These are phyloP conservation scores for Neosalanx taihuensis DNA, from an alignment of 2,797 vertebrate genomes.

Conservation along the genomic window DNA sequence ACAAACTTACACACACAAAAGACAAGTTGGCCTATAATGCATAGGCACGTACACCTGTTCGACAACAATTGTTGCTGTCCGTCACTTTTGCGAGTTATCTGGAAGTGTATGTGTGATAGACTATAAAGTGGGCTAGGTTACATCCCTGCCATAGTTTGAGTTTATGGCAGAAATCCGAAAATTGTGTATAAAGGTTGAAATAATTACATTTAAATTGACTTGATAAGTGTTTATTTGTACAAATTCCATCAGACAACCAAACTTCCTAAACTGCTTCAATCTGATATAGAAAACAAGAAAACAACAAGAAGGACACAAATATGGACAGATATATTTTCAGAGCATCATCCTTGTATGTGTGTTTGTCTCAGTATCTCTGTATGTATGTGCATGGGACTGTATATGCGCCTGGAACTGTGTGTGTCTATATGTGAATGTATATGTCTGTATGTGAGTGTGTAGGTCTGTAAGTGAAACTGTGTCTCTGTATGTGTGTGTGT, in stretches of 20 bases:
- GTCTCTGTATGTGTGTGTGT: not conserved
- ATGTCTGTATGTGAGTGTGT: not conserved
- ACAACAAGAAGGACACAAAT: no score
- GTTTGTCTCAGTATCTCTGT: not conserved
- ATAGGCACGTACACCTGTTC: conserved; percentile 13
- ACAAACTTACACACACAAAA: conserved; percentile 39
- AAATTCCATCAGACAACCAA: no score
- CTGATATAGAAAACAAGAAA: no score
- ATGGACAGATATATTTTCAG: no score
- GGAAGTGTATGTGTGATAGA: conserved; percentile 9
- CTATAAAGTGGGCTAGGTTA: not conserved
- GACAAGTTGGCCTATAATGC: conserved; percentile 35
- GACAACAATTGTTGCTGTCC: conserved; percentile 6
- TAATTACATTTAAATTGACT: no score
- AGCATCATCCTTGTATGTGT: no score
- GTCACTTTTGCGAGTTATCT: conserved; percentile 6
- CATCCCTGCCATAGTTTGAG: not conserved
- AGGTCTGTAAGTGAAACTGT: no score
- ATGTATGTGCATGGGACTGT: not conserved
- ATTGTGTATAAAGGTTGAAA: not conserved
- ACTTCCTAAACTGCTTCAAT: no score
- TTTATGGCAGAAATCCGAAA: not conserved
- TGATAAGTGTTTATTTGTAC: no score
- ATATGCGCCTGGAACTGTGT: not conserved
- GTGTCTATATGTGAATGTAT: conserved; percentile 22